These are phyloP conservation scores for Poeciliopsis gracilis DNA, from an alignment of 2,797 vertebrate genomes.

Conservation along the genomic window DNA sequence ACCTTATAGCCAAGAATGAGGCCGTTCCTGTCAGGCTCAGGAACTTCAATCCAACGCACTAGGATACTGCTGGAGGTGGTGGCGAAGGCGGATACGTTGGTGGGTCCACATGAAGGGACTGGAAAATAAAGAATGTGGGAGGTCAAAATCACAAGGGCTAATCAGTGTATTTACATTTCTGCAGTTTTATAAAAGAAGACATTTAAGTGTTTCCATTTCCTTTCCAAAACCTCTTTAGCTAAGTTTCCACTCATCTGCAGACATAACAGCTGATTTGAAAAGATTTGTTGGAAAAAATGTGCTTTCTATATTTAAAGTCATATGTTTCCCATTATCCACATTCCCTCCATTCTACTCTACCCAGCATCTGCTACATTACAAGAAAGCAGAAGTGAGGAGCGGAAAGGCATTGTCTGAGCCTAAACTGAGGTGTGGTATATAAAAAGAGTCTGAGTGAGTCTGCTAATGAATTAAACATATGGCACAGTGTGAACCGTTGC, in stretches of 20 bases:
- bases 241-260: conserved; percentile 53
- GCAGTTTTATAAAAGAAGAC: not conserved
- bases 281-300: conserved; percentile 64
- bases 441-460: conserved; percentile 26
- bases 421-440: conserved; percentile 17
- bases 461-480: conserved; percentile 35
- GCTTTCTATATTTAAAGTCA: conserved; percentile 72
- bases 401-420: conserved; percentile 15
- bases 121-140: conserved; percentile 29
- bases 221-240: conserved; percentile 32
- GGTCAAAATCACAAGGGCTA: conserved; percentile 4
- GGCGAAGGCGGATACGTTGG: conserved; percentile 90
- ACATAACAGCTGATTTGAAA: conserved; percentile 57
- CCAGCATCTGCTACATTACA: conserved; percentile 39
- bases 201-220: not conserved
- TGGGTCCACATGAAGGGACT: conserved; percentile 85
- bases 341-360: conserved; percentile 38
- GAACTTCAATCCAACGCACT: conserved; percentile 91
- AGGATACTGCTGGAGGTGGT: conserved; percentile 93
- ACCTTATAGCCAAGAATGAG: conserved; percentile 96
- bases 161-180: not conserved
- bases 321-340: conserved; percentile 78
- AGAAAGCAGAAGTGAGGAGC: conserved; percentile 22
- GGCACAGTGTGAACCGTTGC: conserved; percentile 21
- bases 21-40: conserved; percentile 90